Conservation (phyloP, 2,113 vertebrate genomes). For the Carollia perspicillata region DNA sequence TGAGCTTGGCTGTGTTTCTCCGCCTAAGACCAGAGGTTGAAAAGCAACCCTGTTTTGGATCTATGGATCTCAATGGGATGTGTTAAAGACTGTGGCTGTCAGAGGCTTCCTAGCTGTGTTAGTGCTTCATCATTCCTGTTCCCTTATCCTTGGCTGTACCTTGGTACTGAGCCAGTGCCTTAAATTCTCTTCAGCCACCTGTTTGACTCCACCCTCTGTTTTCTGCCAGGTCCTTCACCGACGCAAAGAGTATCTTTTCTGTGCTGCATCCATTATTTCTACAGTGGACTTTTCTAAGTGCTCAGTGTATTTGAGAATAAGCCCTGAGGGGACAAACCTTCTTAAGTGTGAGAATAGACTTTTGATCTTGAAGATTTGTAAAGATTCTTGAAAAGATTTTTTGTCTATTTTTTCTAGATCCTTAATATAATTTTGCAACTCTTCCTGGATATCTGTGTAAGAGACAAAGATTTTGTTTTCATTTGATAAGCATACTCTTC, state of each 20-base stretch:
- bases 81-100: neutral
- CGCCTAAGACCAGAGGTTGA: neutral
- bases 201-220: conserved; percentile 1
- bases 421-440: neutral
- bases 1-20: neutral
- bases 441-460: neutral
- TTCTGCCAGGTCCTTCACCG: neutral
- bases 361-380: neutral
- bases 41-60: neutral
- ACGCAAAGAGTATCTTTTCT: neutral
- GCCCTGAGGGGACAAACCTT: neutral
- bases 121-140: neutral
- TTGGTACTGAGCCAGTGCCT: neutral
- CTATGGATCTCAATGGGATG: neutral
- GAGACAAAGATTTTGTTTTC: neutral
- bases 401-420: neutral
- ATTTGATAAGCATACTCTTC: neutral
- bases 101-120: neutral
- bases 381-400: neutral
- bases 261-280: neutral
- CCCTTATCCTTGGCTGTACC: neutral
- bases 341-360: neutral
- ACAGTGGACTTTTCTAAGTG: neutral
- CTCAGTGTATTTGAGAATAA: neutral
- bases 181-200: neutral